Evolutionary conservation across 2,888 invertebrate genomes (phyloP).

Genomic region (Kuschelorhynchus macadamiae): DNA sequence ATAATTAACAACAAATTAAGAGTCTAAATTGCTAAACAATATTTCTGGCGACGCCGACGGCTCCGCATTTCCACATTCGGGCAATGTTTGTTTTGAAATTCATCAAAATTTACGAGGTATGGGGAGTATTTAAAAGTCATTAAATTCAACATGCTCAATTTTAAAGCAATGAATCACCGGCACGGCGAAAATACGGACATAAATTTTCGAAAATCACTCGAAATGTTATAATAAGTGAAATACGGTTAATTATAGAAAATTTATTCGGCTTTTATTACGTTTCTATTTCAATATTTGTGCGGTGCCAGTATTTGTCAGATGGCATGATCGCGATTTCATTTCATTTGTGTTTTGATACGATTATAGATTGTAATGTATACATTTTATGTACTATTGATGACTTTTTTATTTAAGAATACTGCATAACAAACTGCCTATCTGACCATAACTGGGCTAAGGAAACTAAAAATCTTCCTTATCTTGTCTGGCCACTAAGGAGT

Average conservation of each 20-base stretch:
- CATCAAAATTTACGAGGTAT: constrained; percentile 48
- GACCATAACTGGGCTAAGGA: too few species aligned
- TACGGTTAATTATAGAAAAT: constrained; percentile 59
- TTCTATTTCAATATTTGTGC: constrained; percentile 54
- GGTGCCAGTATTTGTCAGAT: constrained; percentile 17
- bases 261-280: constrained; percentile 57
- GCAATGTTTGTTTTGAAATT: constrained; percentile 37
- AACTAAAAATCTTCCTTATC: too few species aligned
- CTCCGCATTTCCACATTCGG: constrained; percentile 22
- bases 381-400: too few species aligned
- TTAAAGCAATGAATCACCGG: constrained; percentile 47
- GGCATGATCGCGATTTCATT: constrained; percentile 13
- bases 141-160: constrained; percentile 50
- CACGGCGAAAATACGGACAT: constrained; percentile 49
- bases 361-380: too few species aligned
- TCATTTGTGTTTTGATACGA: too few species aligned
- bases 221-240: constrained; percentile 58
- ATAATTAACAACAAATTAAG: background rate
- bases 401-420: too few species aligned
- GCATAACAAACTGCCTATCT: too few species aligned
- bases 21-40: constrained; percentile 16
- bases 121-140: constrained; percentile 50
- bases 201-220: constrained; percentile 54
- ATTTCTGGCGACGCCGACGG: constrained; percentile 15
- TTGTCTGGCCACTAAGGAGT: too few species aligned